Percentiles rank a stretch among this genome's conserved stretches.
Evolutionary conservation across 2,113 vertebrate species (phyloP).

Genomic region (Paracanthobrama guichenoti): DNA sequence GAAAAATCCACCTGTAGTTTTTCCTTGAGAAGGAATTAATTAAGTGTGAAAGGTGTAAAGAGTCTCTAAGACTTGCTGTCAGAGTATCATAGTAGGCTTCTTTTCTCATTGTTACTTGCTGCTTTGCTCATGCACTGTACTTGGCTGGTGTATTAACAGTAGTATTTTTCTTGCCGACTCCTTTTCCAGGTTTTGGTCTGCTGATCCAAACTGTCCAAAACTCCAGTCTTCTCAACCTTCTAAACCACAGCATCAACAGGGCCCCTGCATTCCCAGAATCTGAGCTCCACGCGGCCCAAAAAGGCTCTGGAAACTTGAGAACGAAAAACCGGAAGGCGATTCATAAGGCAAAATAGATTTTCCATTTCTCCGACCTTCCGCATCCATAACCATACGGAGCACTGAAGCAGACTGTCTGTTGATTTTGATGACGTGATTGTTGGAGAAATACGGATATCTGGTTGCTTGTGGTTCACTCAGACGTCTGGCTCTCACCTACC

Average conservation of each 20-base stretch:
- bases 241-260: slow-evolving; percentile 30
- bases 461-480: background rate
- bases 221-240: slow-evolving; percentile 10
- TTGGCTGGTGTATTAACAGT: slow-evolving; percentile 30
- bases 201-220: slow-evolving; percentile 27
- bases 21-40: background rate
- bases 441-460: slow-evolving; percentile 17
- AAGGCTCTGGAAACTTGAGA: slow-evolving; percentile 34
- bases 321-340: slow-evolving; percentile 25
- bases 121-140: background rate
- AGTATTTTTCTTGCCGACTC: slow-evolving; percentile 50
- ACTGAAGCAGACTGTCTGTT: background rate
- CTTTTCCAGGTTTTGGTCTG: slow-evolving; percentile 48
- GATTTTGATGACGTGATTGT: slow-evolving; percentile 21
- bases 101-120: background rate
- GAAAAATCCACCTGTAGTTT: background rate
- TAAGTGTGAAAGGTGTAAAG: slow-evolving; percentile 4
- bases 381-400: background rate
- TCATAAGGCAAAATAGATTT: slow-evolving; percentile 36
- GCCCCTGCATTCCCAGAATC: slow-evolving; percentile 12
- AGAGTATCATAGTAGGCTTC: background rate
- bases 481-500: background rate
- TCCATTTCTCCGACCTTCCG: slow-evolving; percentile 23
- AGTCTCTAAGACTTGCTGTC: background rate
- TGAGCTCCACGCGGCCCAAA: background rate